Evolutionary conservation across 2,797 vertebrate species (phyloP).

Genomic region (Falco cherrug): DNA sequence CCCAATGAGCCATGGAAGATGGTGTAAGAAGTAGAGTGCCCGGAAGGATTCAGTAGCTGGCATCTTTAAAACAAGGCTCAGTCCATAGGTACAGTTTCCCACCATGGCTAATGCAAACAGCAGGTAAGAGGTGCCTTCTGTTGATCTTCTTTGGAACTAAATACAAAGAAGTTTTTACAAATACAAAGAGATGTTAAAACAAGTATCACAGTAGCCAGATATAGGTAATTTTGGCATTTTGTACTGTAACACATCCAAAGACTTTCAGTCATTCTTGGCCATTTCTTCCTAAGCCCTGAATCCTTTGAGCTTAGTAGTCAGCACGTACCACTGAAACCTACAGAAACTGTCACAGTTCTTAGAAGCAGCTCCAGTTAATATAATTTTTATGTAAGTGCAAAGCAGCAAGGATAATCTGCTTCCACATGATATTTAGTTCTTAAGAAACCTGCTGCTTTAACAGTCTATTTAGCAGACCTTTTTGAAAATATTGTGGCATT

Average conservation of each 20-base stretch:
- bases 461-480: background rate
- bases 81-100: slow-evolving; percentile 74
- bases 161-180: background rate
- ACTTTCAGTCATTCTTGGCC: background rate
- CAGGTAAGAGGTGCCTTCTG: slow-evolving; percentile 77
- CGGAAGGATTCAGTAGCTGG: slow-evolving; percentile 58
- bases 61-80: slow-evolving; percentile 76
- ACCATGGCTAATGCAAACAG: slow-evolving; percentile 75
- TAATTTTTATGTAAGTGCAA: background rate
- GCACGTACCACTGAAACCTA: background rate
- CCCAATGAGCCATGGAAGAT: slow-evolving; percentile 79
- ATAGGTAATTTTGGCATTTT: background rate
- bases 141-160: slow-evolving; percentile 75
- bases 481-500: background rate
- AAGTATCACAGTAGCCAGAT: rapidly evolving
- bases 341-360: background rate
- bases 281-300: background rate
- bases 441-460: background rate
- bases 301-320: background rate
- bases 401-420: background rate
- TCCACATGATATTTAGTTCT: background rate
- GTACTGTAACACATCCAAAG: background rate
- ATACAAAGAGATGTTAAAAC: background rate
- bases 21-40: slow-evolving; percentile 71
- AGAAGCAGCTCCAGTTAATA: background rate